These are phyloP conservation scores for Cryptomyrus ogoouensis DNA, from an alignment of 2,113 vertebrate genomes.

Conservation along the genomic window DNA sequence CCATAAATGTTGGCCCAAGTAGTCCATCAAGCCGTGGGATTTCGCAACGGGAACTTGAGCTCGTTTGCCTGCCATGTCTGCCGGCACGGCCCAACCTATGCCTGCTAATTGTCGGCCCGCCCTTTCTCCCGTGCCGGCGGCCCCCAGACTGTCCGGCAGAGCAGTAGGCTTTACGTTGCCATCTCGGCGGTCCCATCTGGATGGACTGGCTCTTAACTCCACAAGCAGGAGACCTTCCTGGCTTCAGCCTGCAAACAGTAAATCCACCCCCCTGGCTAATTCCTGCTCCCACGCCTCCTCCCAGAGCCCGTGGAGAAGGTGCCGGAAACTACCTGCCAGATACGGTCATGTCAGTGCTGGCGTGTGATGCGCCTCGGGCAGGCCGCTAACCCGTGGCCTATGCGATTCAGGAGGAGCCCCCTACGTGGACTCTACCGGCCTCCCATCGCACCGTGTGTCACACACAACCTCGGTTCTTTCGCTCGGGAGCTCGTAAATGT, in stretches of 20 bases:
- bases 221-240: not conserved
- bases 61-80: not conserved
- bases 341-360: not conserved
- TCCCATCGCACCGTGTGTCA: not conserved
- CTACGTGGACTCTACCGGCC: not conserved
- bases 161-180: not conserved
- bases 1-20: not conserved
- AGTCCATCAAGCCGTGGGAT: not conserved
- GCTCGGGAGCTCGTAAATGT: not conserved
- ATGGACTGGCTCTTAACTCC: not conserved
- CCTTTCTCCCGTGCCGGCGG: not conserved
- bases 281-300: not conserved
- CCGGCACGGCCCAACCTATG: not conserved
- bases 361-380: not conserved
- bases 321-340: not conserved
- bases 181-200: not conserved
- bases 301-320: not conserved
- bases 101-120: not conserved
- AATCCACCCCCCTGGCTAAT: not conserved
- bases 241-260: not conserved
- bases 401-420: not conserved
- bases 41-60: not conserved
- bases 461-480: not conserved
- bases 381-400: not conserved
- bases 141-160: not conserved